These are phyloP conservation scores for Chrysolina haemoptera DNA, from an alignment of 2,888 invertebrate genomes.

Conservation along the genomic window DNA sequence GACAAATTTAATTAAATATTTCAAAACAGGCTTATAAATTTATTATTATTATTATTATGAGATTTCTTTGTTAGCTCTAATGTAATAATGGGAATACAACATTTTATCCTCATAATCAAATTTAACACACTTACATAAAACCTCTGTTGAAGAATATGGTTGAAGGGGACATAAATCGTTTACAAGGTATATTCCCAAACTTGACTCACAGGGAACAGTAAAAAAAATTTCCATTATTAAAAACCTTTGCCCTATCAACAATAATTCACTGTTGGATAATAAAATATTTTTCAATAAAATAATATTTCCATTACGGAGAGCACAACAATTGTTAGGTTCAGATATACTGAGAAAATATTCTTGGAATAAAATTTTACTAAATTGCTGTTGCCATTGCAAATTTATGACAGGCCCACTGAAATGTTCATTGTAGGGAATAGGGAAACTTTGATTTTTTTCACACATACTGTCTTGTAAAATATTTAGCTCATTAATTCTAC, in stretches of 20 bases:
- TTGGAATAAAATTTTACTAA: not conserved
- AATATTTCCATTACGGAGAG: slow-evolving; percentile 1
- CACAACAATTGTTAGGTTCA: not conserved
- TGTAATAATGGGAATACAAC: not conserved
- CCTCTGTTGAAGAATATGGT: not conserved
- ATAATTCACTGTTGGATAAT: not conserved
- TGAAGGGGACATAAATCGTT: not conserved
- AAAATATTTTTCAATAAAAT: not conserved
- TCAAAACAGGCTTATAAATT: not conserved
- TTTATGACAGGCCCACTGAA: slow-evolving; percentile 1
- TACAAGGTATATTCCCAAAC: not conserved
- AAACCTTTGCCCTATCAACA: not conserved
- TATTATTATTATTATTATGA: not conserved
- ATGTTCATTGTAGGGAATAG: not conserved
- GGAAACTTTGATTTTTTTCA: not conserved
- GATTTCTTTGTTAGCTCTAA: not conserved
- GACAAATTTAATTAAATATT: not conserved
- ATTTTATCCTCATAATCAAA: not conserved
- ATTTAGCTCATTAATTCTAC: no score
- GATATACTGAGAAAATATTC: slow-evolving; percentile 1
- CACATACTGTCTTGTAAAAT: no score
- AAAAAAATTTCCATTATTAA: not conserved
- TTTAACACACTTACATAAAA: not conserved
- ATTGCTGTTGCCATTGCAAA: slow-evolving; percentile 1
- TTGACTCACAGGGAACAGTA: not conserved